phyloP scores from a whole-genome alignment of 2,888 invertebrate genomes.

The Apodemia duryi region DNA sequence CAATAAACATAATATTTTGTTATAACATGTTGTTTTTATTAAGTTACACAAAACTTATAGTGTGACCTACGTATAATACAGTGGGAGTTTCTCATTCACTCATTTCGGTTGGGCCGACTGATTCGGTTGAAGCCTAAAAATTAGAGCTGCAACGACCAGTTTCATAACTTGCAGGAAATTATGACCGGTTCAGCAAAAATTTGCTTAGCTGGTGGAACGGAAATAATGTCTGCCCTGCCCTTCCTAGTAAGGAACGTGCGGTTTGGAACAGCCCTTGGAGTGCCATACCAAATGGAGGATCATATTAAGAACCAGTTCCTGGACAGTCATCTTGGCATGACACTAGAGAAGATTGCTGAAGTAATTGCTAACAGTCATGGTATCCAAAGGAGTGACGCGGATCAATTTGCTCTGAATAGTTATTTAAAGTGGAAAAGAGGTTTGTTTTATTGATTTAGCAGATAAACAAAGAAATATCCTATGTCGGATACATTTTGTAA shows the following conservation, averaged over 20 bases:
- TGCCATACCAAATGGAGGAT: conserved; percentile 88
- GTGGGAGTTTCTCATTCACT: no score
- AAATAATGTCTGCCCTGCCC: conserved; percentile 96
- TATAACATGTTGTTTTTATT: no score
- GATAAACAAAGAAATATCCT: no score
- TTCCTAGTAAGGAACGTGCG: conserved; percentile 90
- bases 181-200: conserved; percentile 88
- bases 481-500: no score
- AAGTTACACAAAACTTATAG: no score
- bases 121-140: no score
- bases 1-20: no score
- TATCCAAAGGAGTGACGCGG: conserved; percentile 86
- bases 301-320: conserved; percentile 60
- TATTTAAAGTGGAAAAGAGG: conserved; percentile 85
- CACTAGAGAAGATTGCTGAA: conserved; percentile 95
- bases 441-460: not conserved
- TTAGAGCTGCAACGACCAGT: no score
- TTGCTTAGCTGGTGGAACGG: conserved; percentile 93
- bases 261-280: conserved; percentile 92
- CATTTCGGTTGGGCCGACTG: no score
- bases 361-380: conserved; percentile 87
- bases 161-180: conserved; percentile 83
- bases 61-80: no score
- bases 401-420: conserved; percentile 89
- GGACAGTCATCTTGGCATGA: conserved; percentile 90